Evolutionary conservation across 2,888 invertebrate genomes (phyloP).

Genomic region (Griposia aprilina): DNA sequence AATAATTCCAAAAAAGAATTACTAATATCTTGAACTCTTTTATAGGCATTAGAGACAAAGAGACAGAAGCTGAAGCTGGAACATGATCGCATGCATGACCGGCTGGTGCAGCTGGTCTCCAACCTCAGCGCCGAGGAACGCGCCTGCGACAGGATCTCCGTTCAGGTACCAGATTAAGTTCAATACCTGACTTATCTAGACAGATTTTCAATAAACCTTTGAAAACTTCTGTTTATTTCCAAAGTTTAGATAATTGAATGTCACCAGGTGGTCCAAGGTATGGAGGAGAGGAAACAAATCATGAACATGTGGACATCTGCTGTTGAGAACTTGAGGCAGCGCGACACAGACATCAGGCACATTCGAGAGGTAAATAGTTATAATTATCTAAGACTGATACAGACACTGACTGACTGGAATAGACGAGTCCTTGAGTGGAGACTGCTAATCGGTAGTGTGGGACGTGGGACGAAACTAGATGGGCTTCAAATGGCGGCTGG

Average conservation of each 20-base stretch:
- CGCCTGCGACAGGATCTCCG: constrained; percentile 87
- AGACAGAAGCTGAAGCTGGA: constrained; percentile 86
- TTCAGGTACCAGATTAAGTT: constrained; percentile 74
- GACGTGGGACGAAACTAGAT: neutral
- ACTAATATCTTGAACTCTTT: neutral
- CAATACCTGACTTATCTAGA: neutral
- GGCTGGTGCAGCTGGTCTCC: constrained; percentile 86
- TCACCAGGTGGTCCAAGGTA: constrained; percentile 88
- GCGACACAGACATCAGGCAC: constrained; percentile 92
- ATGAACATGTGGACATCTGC: constrained; percentile 94
- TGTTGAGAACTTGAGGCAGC: constrained; percentile 92
- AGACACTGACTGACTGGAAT: no score
- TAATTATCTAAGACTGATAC: no score
- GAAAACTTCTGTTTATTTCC: neutral
- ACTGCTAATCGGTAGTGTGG: neutral
- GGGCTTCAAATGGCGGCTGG: neutral
- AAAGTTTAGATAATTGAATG: constrained; percentile 10
- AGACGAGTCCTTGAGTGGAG: neutral
- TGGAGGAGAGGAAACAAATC: constrained; percentile 92
- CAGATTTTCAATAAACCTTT: neutral
- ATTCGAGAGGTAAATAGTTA: constrained; percentile 83
- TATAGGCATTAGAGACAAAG: constrained; percentile 84
- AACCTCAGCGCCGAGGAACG: constrained; percentile 87
- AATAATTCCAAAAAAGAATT: no score
- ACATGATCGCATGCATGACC: constrained; percentile 85